Percentiles rank a stretch among this genome's conserved stretches.
Evolutionary conservation across 2,888 invertebrate species (phyloP).

Genomic region (Chouioia cunea): DNA sequence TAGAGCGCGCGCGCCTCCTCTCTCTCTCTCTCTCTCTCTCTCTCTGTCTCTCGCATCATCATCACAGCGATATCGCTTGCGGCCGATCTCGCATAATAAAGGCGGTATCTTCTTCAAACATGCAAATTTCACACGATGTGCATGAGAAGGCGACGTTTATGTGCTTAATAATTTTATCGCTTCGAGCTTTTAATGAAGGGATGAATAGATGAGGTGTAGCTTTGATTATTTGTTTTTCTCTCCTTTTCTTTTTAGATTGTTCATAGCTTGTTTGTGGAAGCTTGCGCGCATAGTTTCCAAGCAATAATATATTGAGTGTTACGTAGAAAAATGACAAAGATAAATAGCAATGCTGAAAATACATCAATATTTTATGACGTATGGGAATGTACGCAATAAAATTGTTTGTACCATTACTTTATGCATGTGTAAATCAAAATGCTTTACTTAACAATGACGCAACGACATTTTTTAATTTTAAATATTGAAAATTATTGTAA

Average conservation of each 20-base stretch:
- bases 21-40: background rate
- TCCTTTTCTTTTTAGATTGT: no score
- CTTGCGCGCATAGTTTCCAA: no score
- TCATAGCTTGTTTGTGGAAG: no score
- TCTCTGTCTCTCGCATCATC: constrained; percentile 38
- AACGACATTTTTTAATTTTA: no score
- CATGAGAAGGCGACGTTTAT: constrained; percentile 13
- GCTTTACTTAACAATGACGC: background rate
- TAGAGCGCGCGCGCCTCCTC: constrained; percentile 6
- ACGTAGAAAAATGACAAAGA: no score
- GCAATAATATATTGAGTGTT: no score
- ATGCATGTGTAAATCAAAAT: constrained; percentile 4
- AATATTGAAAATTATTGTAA: no score
- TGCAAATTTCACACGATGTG: constrained; percentile 43
- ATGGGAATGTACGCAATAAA: constrained; percentile 3
- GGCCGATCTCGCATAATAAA: background rate
- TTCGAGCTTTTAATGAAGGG: constrained; percentile 3
- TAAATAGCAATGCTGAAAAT: background rate
- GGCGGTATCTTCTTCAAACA: constrained; percentile 46
- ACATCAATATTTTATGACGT: constrained; percentile 15
- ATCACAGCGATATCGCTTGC: constrained; percentile 4
- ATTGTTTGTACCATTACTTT: constrained; percentile 14
- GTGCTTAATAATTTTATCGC: constrained; percentile 32
- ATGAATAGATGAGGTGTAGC: background rate
- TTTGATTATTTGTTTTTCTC: no score